These are phyloP conservation scores for Phragmatobia fuliginosa DNA, from an alignment of 2,888 invertebrate genomes.

Conservation along the genomic window DNA sequence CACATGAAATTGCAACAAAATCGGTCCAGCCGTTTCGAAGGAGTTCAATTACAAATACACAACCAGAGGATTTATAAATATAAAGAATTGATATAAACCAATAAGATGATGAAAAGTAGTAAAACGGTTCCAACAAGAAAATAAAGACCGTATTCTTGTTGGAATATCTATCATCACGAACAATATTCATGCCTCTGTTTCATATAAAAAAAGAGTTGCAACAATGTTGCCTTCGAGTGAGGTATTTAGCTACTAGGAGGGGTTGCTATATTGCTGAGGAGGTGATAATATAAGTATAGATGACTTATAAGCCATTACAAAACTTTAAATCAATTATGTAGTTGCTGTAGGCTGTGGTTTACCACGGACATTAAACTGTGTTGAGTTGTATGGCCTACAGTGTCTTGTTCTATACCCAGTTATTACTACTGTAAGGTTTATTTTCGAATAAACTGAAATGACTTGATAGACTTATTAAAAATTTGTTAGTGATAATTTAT, in stretches of 20 bases:
- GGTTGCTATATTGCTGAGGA: slow-evolving; percentile 16
- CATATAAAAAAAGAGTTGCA: slow-evolving; percentile 16
- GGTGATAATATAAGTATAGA: slow-evolving; percentile 38
- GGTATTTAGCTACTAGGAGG: slow-evolving; percentile 10
- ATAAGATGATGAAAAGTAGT: not conserved
- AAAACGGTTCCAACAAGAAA: slow-evolving; percentile 1
- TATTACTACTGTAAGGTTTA: not conserved
- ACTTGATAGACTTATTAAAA: not conserved
- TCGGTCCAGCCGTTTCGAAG: too few species aligned
- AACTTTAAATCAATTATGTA: slow-evolving; percentile 37
- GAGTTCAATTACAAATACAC: too few species aligned
- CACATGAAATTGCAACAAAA: too few species aligned
- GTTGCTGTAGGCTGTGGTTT: slow-evolving; percentile 25
- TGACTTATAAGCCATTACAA: slow-evolving; percentile 31
- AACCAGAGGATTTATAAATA: too few species aligned
- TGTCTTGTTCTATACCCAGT: not conserved
- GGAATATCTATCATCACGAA: slow-evolving; percentile 1
- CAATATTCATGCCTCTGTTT: not conserved
- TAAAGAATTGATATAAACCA: too few species aligned
- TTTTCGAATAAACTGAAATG: not conserved
- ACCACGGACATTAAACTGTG: not conserved
- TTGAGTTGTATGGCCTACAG: not conserved
- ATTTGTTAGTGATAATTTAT: not conserved
- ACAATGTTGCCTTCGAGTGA: slow-evolving; percentile 33
- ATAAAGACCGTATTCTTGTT: not conserved